Evolutionary conservation across 2,888 invertebrate genomes (phyloP), one percentile per base, ranked within the genome.

Genomic region (Xanthia icteritia): DNA sequence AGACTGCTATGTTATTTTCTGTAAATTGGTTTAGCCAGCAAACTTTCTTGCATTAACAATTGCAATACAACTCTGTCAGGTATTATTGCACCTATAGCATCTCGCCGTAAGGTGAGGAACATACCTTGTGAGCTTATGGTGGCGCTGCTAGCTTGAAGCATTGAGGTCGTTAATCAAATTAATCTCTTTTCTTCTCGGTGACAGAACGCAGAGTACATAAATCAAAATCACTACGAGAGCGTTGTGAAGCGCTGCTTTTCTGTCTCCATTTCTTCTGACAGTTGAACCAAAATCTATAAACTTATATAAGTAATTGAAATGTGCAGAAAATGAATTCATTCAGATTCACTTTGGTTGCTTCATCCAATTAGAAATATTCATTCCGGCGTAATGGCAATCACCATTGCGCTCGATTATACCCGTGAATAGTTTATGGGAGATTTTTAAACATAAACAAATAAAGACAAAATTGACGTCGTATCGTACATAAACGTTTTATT

Each of bases 401-500:
- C 13, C 23, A 23, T 23, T 60, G 27, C 23, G 23, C 17, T n/a
- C 8, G 36, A 51, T 23, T 1, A 48, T 45, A 31, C 2, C 23
- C 36, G 20, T 36, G 51, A 36, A 20, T 17, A 48, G 17, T 17
- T 4, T 6, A 27, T 13, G 8, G 17, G 15, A 6, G 2, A 23
- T 51, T 51, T 23, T 48, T 39, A 13, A 9, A n/a, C 27, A 2
- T 20, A 48, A 48, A 48, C 0, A 23, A 78, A 63, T 54, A 73
- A 83, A 83, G 42, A 45, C 51, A n/a, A 75, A 75, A 58, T 66
- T 31, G 67, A 73, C 66, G 39, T 63, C 27, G 31, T 68, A 78
- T 82, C 76, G 78, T 84, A 86, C 88, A 82, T 90, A 87, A 86
- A 88, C 54, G 65, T 90, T 90, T 88, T 86, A 86, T 86, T 82